Evolutionary conservation across 1,140 invertebrate genomes (phyloP), one percentile per base, ranked within the genome.

Genomic region (Hyles euphorbiae): DNA sequence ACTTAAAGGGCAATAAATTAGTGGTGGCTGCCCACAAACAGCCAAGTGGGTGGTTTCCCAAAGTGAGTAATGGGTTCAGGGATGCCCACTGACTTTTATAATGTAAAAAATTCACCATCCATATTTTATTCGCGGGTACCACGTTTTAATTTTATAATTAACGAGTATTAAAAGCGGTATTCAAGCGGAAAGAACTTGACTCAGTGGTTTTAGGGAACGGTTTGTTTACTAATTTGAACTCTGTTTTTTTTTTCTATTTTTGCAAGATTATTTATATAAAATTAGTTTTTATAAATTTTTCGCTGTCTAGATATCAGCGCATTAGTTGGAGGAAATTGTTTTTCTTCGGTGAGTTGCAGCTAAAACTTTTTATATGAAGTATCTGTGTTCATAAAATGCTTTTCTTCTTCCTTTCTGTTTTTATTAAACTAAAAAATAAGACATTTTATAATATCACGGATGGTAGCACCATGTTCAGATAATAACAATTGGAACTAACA

Each of bases 1-100:
- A 83, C 78, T 86, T 81, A 82, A 78, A 81, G 75, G 71, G 68
- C 67, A 61, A 84, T 87, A 87, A 84, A 87, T 87, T 87, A 84
- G 75, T 65, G 67, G 71, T 64, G 67, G 78, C 74, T 81, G 74
- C 70, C 83, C 83, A 72, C 81, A 79, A 81, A 83, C 66, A 75
- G 72, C 74, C 72, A 83, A 80, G 77, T 84, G 75, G 81, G 78
- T 75, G 81, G 76, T 78, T 78, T 67, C 61, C 70, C 68, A 68
- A n/a, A 71, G 81, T 86, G 81, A 87, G 55, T 87, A 84, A 87
- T 87, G 78, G 83, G 72, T 67, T 69, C 71, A 58, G 64, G 68
- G 74, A 74, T 72, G 72, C 68, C 73, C 68, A 68, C 65, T 66
- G 71, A 71, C 60, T 57, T 67, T 61, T 54, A 68, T 71, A 74